Evolutionary conservation across 2,888 invertebrate genomes (phyloP).

Genomic region (Acanthacorydalis orientalis): DNA sequence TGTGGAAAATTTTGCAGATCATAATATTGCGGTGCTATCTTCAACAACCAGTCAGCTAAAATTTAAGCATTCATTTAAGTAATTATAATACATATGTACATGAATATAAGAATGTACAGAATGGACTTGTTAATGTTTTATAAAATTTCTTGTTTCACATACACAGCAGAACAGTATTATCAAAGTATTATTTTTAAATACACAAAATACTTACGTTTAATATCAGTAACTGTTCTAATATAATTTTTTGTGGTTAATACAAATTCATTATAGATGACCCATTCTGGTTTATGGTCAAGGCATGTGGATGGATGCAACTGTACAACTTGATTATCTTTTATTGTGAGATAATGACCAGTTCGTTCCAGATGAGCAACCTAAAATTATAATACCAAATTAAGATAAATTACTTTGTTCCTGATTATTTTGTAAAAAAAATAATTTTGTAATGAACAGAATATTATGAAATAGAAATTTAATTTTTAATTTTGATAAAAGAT

Average conservation of each 20-base stretch:
- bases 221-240: constrained; percentile 95
- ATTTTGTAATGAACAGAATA: too few species aligned
- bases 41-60: constrained; percentile 83
- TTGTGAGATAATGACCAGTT: constrained; percentile 95
- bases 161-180: not conserved
- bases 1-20: constrained; percentile 95
- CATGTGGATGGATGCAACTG: constrained; percentile 98
- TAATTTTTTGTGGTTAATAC: constrained; percentile 99
- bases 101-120: too few species aligned
- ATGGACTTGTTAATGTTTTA: too few species aligned
- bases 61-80: constrained; percentile 7
- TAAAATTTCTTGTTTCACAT: too few species aligned
- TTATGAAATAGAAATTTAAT: too few species aligned
- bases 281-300: constrained; percentile 98
- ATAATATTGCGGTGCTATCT: constrained; percentile 95
- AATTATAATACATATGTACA: not conserved
- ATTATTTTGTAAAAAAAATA: not conserved
- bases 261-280: constrained; percentile 99
- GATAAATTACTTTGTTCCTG: not conserved
- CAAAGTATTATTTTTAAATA: too few species aligned
- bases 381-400: constrained; percentile 10
- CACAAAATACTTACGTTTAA: constrained; percentile 63
- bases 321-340: constrained; percentile 98
- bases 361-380: constrained; percentile 93
- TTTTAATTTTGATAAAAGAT: not conserved